Base-by-base conservation (phyloP, 2,797 vertebrate species). In the Myotis myotis region DNA sequence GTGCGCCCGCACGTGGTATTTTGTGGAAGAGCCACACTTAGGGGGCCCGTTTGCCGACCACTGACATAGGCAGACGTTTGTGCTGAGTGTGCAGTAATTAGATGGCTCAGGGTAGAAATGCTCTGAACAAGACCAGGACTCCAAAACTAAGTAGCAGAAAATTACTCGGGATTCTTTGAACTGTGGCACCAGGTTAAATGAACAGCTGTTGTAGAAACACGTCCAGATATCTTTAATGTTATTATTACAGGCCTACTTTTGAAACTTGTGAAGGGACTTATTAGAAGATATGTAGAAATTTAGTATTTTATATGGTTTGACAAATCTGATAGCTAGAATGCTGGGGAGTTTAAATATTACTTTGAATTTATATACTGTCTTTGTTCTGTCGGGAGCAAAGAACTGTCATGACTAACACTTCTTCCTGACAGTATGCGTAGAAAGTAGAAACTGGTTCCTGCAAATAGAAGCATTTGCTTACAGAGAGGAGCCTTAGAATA, bases 301-400 rank as follows among this genome's bases (percentile, higher is more conserved):
- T 3, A 38, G 12, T 71, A 78, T 84, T 94, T 84, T 70, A 82
- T 68, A 6, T 64, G 19, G 20, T 89, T 95, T 91, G 76, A 92
- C 17, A 81, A 55, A 47, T 72, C 3, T 82, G 41, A 25, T 92
- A 55, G 23, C 19, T 82, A 38, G 36, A 95, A 85, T 49, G 25
- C 16, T 44, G 7, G 12, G 16, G 74, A 91, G 64, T 79, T 66
- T 66, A 87, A 92, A 71, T 79, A 85, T 49, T 80, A 83, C 11
- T 85, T 94, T 86, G 20, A 25, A 68, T 44, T 33, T 76, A 47
- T 70, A 44, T 33, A 36, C 12, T 57, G 17, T 11, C 53, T 96
- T 93, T 92, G 23, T 88, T 96, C 23, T 80, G 10, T 36, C 79
- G 51, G 33, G 85, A 95, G 94, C 25, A 79, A 83, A 94, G 20